A percentile compares a stretch with the other conserved stretches of the same genome.
phyloP scores from a whole-genome alignment of 2,797 vertebrate genomes.

The Dallia pectoralis region DNA sequence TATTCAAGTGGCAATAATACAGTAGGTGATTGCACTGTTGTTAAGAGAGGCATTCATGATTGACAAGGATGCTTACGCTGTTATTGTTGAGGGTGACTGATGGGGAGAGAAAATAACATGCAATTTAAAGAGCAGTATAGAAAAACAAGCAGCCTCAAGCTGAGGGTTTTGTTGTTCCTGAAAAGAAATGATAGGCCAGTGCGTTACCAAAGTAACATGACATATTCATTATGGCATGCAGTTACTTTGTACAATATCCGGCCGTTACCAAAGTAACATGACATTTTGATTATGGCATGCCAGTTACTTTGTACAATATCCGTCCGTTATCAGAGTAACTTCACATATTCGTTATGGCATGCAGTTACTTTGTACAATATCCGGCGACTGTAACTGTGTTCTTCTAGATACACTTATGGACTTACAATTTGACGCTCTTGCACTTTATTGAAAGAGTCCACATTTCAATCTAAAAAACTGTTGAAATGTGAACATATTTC shows the following conservation, averaged over 20 bases:
- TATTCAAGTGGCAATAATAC: background rate
- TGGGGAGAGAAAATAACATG: slow-evolving; percentile 18
- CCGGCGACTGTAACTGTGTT: background rate
- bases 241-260: too few relatives aligned
- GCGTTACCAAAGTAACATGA: background rate
- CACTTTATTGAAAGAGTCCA: too few relatives aligned
- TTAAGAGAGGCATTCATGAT: slow-evolving; percentile 15
- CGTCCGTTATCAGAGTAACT: background rate
- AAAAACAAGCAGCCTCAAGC: slow-evolving; percentile 5
- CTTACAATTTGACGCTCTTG: too few relatives aligned
- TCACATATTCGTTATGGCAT: background rate
- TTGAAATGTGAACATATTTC: too few relatives aligned
- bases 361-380: background rate
- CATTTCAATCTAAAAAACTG: too few relatives aligned
- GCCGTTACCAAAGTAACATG: too few relatives aligned
- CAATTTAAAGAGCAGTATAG: slow-evolving; percentile 17
- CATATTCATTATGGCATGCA: background rate
- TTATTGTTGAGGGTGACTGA: slow-evolving; percentile 11
- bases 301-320: too few relatives aligned
- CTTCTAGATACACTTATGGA: background rate
- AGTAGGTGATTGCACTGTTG: slow-evolving; percentile 5
- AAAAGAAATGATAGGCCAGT: background rate
- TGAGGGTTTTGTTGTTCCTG: slow-evolving; percentile 1
- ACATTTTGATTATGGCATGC: too few relatives aligned
- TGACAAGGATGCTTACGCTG: slow-evolving; percentile 25